Base-by-base conservation (phyloP, 2,888 invertebrate species). In the Ennomos erosarius region DNA sequence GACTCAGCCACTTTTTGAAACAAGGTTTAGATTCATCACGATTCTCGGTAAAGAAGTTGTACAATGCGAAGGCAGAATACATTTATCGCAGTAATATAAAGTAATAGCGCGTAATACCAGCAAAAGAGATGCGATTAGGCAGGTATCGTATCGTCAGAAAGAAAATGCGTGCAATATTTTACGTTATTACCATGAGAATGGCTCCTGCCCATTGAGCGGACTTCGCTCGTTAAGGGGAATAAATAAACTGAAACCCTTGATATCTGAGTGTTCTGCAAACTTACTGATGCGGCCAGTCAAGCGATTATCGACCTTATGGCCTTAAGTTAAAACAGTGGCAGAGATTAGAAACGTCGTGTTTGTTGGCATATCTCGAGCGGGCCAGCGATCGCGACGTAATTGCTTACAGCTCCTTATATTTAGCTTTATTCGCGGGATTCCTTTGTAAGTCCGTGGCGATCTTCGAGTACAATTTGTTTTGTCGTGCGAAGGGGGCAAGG, bases 161-260 rank as follows among this genome's bases (percentile, higher is more conserved):
- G 58, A 61, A 64, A 59, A 62, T 58, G 68, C 62, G 51, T 47
- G 55, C 58, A 64, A 68, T 68, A 69, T 69, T 51, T 70, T 65
- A 64, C 45, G 67, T 59, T 60, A 72, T 74, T 72, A 73, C 51
- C 71, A 73, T 73, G 65, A 73, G 70, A 75, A 76, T 70, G 69
- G 67, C 38, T 59, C 62, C 59, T 60, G 67, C 59, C 67, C 67
- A 69, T 65, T 64, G 64, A 67, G 64, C 60, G 62, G 66, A 65
- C 71, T 68, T 63, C 65, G 69, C 72, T 74, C 74, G 74, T 74
- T 73, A 74, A 68, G 68, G 65, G 66, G 70, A 72, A 73, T 75
- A 75, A 76, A 76, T 72, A 68, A 68, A 66, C 59, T 61, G 63
- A 63, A 73, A 70, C 67, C 68, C 70, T 73, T 70, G 67, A 69